Evolutionary conservation across 2,797 vertebrate species (phyloP).

Genomic region (Scolopax bukidnonensis): DNA sequence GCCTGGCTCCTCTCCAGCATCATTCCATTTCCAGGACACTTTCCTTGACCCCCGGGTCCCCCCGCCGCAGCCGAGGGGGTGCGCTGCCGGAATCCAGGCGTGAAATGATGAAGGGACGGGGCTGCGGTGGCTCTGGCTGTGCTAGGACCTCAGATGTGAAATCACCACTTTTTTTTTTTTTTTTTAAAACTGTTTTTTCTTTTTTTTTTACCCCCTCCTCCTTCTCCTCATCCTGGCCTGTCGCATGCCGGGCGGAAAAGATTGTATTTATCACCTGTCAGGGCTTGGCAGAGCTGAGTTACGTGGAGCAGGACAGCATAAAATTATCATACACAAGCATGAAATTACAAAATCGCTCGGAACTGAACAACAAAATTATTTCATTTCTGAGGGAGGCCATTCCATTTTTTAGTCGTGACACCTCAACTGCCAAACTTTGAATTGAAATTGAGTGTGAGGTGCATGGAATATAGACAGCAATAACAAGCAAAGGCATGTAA

Average conservation of each 20-base stretch:
- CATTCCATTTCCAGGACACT: slow-evolving; percentile 65
- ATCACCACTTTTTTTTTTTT: slow-evolving; percentile 61
- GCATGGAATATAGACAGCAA: slow-evolving; percentile 79
- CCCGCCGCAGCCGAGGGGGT: slow-evolving; percentile 39
- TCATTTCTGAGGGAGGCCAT: slow-evolving; percentile 87
- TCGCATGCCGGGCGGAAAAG: slow-evolving; percentile 91
- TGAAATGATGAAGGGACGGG: slow-evolving; percentile 86
- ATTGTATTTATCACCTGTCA: slow-evolving; percentile 99
- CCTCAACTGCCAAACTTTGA: slow-evolving; percentile 86
- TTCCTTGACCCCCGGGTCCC: slow-evolving; percentile 72
- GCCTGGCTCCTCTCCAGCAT: slow-evolving; percentile 43
- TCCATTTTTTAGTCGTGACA: slow-evolving; percentile 90
- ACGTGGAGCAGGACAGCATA: slow-evolving; percentile 99
- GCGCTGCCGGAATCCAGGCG: slow-evolving; percentile 79
- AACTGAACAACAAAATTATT: slow-evolving; percentile 99
- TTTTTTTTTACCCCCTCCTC: not conserved
- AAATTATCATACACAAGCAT: slow-evolving; percentile 99
- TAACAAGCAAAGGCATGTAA: slow-evolving; percentile 81
- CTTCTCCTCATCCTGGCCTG: slow-evolving; percentile 79
- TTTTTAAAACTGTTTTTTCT: not conserved
- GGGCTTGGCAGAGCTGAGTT: slow-evolving; percentile 98
- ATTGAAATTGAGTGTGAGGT: slow-evolving; percentile 83
- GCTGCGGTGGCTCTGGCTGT: slow-evolving; percentile 66
- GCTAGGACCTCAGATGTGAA: slow-evolving; percentile 79
- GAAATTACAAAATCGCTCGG: slow-evolving; percentile 99